Base-by-base conservation (phyloP, 2,888 invertebrate genomes). In the Portevinia maculata region DNA sequence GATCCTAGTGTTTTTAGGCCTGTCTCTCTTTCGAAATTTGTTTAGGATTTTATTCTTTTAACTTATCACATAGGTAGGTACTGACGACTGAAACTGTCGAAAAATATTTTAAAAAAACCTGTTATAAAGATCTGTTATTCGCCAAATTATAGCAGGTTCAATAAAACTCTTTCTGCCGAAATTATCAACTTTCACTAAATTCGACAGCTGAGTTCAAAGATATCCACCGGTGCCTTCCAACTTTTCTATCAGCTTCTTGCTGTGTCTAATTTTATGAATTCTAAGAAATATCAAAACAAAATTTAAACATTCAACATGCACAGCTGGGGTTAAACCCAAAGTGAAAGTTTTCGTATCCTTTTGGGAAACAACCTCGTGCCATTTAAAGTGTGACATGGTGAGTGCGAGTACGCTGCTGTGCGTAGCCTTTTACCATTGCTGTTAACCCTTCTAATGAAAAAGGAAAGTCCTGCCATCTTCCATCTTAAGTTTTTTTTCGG, bases 391-490 rank as follows among this genome's bases (percentile, higher is more conserved):
- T 62, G 52, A 55, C 55, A 46, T 53, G 41, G 48, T 70, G 53
- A 32, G 28, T 71, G 48, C 64, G 53, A 32, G 28, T 71, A 65
- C 34, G 39, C 60, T 57, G 60, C 69, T 64, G 74, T 69, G 48
- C 57, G 64, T 75, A 30, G 28, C 37, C 57, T 71, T 64, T 57
- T 44, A 53, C 41, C 34, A 24, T 44, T 34, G 59, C 53, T 75
- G 44, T 76, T 75, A 81, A 75, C 81, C 81, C 75, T 81, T 81
- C 75, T 65, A 74, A 81, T 81, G 65, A 65, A 81, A 81, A 81
- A 70, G 70, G 75, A 81, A 81, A 81, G 75, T 81, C 70, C 17
- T 70, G 62, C 28, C 44, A 57, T 75, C 65, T 71, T 76, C 30
- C 19, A 21, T 59, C n/a, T n/a, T n/a, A n/a, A 53, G 48, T 67